Evolutionary conservation across 2,888 invertebrate genomes (phyloP), one percentile per base, ranked within the genome.

Genomic region (Xestia xanthographa): DNA sequence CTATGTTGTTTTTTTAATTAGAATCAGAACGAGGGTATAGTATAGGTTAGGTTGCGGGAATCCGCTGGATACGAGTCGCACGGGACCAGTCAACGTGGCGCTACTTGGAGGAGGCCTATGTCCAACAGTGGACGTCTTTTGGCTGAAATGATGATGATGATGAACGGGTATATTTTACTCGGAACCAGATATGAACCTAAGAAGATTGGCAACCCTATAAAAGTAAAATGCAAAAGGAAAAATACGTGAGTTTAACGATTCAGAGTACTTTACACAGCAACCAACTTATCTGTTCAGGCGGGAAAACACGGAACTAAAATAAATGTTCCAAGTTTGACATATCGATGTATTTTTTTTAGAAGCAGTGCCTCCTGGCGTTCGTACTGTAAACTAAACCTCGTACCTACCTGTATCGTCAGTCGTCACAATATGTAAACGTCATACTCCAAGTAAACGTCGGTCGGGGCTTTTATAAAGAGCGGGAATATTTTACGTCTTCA

Each of bases 401-500:
- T 69, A 62, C 12, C 53, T n/a, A n/a, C n/a, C 48, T 34, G 48
- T 75, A 5, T 73, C 86, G 86, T 73, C 1, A 9, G n/a, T n/a
- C n/a, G n/a, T n/a, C n/a, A n/a, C n/a, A n/a, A n/a, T 50, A 1
- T 67, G 12, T 86, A 83, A 85, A 78, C 41, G 22, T 53, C 22
- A 22, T 12, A 53, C 26, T 68, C 1, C 20, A 56, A 5, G 56
- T 14, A 56, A 50, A 71, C 34, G 43, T 67, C 14, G 45, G n/a
- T n/a, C n/a, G n/a, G n/a, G 43, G 22, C 14, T 50, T 63, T 38
- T 53, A 48, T 58, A 45, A 77, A 73, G 29, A 62, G 41, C 62
- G 71, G 71, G 58, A 68, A 71, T 62, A 70, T 67, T 81, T 79
- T 17, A 82, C 63, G 66, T 79, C 84, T 79, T 81, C 71, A 82